phyloP scores from a whole-genome alignment of 2,797 vertebrate genomes.

The Enteromius paludinosus region DNA sequence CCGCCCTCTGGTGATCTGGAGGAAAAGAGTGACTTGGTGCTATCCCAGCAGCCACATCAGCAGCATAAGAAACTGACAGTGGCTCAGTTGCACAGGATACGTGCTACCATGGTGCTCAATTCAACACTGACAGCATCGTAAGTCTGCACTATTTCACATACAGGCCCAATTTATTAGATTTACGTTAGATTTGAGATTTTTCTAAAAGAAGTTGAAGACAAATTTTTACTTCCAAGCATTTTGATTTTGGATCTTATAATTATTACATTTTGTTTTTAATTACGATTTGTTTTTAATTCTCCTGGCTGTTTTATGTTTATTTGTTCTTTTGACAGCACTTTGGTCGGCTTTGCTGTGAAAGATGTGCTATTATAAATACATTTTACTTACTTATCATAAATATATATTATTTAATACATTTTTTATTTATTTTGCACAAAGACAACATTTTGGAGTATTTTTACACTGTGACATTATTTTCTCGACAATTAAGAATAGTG shows the following conservation, averaged over 20 bases:
- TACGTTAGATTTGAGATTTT: too few species aligned
- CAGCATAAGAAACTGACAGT: slow-evolving; percentile 79
- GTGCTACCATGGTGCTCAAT: slow-evolving; percentile 93
- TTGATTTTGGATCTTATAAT: too few species aligned
- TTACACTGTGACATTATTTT: not conserved
- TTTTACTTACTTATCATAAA: not conserved
- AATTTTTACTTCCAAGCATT: too few species aligned
- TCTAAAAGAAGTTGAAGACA: too few species aligned
- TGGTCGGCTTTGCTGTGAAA: too few species aligned
- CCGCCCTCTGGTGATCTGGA: slow-evolving; percentile 42
- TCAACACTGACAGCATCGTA: slow-evolving; percentile 97
- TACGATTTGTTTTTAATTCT: too few species aligned
- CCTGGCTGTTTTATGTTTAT: too few species aligned
- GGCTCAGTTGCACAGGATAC: slow-evolving; percentile 90
- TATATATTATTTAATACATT: not conserved
- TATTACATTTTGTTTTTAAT: too few species aligned
- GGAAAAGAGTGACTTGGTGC: slow-evolving; percentile 34
- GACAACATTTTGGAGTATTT: not conserved
- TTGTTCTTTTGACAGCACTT: too few species aligned
- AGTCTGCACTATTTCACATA: slow-evolving; percentile 64
- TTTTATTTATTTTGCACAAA: not conserved
- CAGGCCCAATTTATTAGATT: not conserved
- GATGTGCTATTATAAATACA: too few species aligned
- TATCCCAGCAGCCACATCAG: slow-evolving; percentile 72
- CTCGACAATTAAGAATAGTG: not conserved